Percentiles rank a stretch among this genome's conserved stretches.
Evolutionary conservation across 2,113 vertebrate species (phyloP).

Genomic region (Trichomycterus rosablanca): DNA sequence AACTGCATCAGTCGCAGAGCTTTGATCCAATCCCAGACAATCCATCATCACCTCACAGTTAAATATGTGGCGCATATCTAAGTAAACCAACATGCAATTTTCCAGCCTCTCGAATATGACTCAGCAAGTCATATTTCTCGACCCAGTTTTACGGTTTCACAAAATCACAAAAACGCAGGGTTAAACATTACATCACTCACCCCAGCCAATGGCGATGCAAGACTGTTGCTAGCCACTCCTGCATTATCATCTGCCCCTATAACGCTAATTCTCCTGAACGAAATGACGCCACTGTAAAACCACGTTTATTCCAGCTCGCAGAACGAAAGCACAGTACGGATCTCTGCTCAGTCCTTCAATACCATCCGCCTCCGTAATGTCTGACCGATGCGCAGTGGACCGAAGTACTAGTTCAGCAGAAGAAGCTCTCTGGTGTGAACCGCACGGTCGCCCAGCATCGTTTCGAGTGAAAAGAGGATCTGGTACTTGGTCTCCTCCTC

Average conservation of each 20-base stretch:
- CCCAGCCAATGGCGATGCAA: conserved; percentile 89
- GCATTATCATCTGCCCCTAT: conserved; percentile 61
- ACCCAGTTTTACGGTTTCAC: no score
- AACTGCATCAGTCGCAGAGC: conserved; percentile 74
- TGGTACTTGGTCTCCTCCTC: conserved; percentile 42
- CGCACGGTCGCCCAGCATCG: conserved; percentile 38
- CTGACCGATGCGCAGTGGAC: no score
- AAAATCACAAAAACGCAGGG: no score
- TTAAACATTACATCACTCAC: conserved; percentile 96
- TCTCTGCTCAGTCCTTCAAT: not conserved
- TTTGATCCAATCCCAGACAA: conserved; percentile 71
- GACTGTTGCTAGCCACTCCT: conserved; percentile 85
- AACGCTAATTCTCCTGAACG: conserved; percentile 68
- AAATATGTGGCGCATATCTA: conserved; percentile 74
- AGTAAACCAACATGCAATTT: not conserved
- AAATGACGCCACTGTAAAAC: conserved; percentile 69
- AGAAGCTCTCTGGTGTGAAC: conserved; percentile 1
- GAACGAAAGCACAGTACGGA: conserved; percentile 6
- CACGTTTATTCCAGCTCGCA: conserved; percentile 15
- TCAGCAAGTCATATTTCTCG: no score
- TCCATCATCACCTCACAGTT: conserved; percentile 68
- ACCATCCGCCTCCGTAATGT: conserved; percentile 1
- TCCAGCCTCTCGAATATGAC: no score
- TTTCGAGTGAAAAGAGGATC: conserved; percentile 40
- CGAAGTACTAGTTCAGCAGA: not conserved